Percentiles rank a stretch among this genome's conserved stretches.
These are phyloP conservation scores for Siniperca knerii DNA, from an alignment of 2,113 vertebrate species.

Conservation along the genomic window DNA sequence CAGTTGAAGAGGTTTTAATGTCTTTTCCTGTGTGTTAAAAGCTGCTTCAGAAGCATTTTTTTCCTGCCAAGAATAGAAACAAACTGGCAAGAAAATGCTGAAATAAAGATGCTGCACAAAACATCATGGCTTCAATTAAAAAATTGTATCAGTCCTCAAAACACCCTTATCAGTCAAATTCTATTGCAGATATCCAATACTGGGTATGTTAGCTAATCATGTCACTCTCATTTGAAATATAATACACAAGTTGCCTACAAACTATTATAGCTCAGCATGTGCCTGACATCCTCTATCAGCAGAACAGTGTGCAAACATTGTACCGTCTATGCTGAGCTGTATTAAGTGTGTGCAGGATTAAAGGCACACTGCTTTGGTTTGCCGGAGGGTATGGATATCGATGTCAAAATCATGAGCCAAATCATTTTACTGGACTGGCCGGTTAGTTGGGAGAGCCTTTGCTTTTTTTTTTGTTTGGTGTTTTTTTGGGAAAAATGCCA, in stretches of 20 bases:
- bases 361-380: not conserved
- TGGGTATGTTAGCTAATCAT: not conserved
- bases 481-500: not conserved
- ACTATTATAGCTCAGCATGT: slow-evolving; percentile 4
- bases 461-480: not conserved
- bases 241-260: not conserved
- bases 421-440: not conserved
- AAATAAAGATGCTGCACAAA: slow-evolving; percentile 31
- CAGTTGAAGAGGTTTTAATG: not conserved
- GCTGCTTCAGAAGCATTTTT: slow-evolving; percentile 18
- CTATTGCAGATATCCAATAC: not conserved
- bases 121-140: slow-evolving; percentile 15
- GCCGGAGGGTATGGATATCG: not conserved
- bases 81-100: not conserved
- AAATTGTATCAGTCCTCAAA: not conserved
- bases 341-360: not conserved
- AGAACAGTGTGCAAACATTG: not conserved
- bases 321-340: no score
- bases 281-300: not conserved
- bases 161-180: slow-evolving; percentile 6
- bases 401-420: slow-evolving; percentile 12
- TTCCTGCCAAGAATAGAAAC: slow-evolving; percentile 28
- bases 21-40: slow-evolving; percentile 29
- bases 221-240: slow-evolving; percentile 13
- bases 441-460: not conserved